These are phyloP conservation scores for Knipowitschia caucasica DNA, from an alignment of 2,797 vertebrate genomes.

Conservation along the genomic window DNA sequence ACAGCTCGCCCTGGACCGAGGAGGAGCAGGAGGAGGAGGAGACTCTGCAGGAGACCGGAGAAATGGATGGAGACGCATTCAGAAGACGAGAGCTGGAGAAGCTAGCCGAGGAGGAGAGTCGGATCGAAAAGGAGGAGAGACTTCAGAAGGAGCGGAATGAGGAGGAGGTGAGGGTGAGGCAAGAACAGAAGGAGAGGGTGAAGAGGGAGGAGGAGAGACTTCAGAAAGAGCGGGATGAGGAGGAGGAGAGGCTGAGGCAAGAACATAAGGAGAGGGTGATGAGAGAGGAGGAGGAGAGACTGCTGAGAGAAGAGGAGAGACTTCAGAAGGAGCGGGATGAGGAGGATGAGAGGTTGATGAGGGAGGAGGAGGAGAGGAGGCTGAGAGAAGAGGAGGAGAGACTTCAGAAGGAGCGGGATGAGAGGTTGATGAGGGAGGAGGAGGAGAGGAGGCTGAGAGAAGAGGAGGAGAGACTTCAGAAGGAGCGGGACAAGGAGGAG, in stretches of 20 bases:
- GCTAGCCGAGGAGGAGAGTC: conserved; percentile 7
- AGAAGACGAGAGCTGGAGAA: conserved; percentile 15
- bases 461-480: neutral
- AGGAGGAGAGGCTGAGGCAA: neutral
- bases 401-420: too few relatives aligned
- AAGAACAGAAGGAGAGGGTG: conserved; percentile 7
- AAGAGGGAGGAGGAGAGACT: neutral
- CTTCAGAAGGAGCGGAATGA: neutral
- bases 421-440: neutral
- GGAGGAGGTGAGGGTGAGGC: neutral
- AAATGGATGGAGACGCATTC: neutral
- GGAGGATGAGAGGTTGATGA: neutral
- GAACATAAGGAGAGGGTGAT: conserved; percentile 4
- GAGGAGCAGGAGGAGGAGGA: conserved; percentile 51
- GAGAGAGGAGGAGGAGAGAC: conserved; percentile 1
- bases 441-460: neutral
- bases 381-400: neutral
- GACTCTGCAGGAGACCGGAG: conserved; percentile 21
- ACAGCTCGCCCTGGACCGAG: conserved; percentile 65
- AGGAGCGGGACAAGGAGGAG: neutral
- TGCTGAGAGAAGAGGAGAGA: conserved; percentile 7
- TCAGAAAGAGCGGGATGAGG: neutral
- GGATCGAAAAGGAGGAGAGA: conserved; percentile 1
- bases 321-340: neutral
- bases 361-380: neutral